Evolutionary conservation across 2,797 vertebrate species (phyloP).

Genomic region (Erpetoichthys calabaricus): DNA sequence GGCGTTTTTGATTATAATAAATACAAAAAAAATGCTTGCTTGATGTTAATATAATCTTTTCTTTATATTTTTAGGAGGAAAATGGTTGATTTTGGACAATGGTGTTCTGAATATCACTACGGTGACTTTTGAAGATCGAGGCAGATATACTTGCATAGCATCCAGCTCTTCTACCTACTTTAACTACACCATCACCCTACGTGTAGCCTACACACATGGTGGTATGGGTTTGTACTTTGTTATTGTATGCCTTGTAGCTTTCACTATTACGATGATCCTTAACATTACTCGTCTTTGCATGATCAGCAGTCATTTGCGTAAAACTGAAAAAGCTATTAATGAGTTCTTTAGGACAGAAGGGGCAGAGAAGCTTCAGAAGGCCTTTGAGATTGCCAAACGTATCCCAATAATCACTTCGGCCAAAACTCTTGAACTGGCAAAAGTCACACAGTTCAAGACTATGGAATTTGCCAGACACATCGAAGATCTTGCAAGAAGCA

Average conservation of each 20-base stretch:
- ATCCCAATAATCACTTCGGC: slow-evolving; percentile 86
- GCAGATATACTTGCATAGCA: slow-evolving; percentile 68
- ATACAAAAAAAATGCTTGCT: no score
- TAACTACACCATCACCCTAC: slow-evolving; percentile 66
- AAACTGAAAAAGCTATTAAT: slow-evolving; percentile 82
- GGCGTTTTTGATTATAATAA: no score
- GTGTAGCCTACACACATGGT: slow-evolving; percentile 67
- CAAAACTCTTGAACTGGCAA: slow-evolving; percentile 76
- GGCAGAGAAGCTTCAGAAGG: slow-evolving; percentile 84
- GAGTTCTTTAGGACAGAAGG: slow-evolving; percentile 92
- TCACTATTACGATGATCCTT: slow-evolving; percentile 71
- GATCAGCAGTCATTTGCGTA: slow-evolving; percentile 85
- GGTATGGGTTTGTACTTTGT: slow-evolving; percentile 84
- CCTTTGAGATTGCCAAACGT: slow-evolving; percentile 83
- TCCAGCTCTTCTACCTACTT: slow-evolving; percentile 17
- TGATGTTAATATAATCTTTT: no score
- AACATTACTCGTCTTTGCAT: slow-evolving; percentile 79
- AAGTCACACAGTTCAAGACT: slow-evolving; percentile 87
- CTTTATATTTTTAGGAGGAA: slow-evolving; percentile 44
- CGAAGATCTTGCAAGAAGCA: slow-evolving; percentile 78
- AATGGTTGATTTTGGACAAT: slow-evolving; percentile 53
- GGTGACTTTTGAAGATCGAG: slow-evolving; percentile 71
- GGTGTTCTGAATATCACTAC: slow-evolving; percentile 69
- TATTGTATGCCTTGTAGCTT: slow-evolving; percentile 73
- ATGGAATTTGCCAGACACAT: slow-evolving; percentile 86